A percentile compares a stretch with the other conserved stretches of the same genome.
These are phyloP conservation scores for Philopotamus ludificatus DNA, from an alignment of 1,140 invertebrate species.

Conservation along the genomic window DNA sequence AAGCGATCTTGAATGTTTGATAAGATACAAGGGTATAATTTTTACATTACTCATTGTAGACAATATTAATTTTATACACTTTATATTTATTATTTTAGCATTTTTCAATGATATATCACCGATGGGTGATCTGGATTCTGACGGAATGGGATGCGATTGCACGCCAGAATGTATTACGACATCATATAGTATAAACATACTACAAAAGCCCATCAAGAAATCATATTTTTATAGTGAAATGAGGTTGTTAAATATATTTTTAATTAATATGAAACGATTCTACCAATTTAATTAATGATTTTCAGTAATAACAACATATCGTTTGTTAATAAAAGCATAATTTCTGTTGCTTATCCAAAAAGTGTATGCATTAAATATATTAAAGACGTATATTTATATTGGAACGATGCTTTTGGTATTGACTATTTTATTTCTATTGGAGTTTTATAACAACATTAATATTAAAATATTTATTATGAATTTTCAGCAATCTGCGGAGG, in stretches of 20 bases:
- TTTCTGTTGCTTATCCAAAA: conserved; percentile 7
- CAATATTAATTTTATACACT: not conserved
- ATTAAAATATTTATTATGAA: not conserved
- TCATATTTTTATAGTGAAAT: not conserved
- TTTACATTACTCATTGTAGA: not conserved
- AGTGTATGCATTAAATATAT: conserved; percentile 1
- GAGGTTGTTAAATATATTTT: not conserved
- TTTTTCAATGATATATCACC: not conserved
- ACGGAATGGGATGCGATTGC: not conserved
- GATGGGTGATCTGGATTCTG: not conserved
- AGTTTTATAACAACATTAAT: not conserved
- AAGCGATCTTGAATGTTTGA: conserved; percentile 1
- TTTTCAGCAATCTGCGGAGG: conserved; percentile 12
- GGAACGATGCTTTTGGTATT: conserved; percentile 15
- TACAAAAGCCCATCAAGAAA: conserved; percentile 4
- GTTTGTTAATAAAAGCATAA: conserved; percentile 3
- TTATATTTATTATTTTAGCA: not conserved
- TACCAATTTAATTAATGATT: not conserved
- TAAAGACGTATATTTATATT: conserved; percentile 4
- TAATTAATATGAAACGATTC: not conserved
- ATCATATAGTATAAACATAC: not conserved
- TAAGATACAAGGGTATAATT: conserved; percentile 8
- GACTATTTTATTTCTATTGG: not conserved
- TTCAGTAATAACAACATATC: conserved; percentile 5
- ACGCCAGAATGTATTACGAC: conserved; percentile 8